Percentiles rank a stretch among this genome's conserved stretches.
phyloP scores from a whole-genome alignment of 2,797 vertebrate genomes.

The Ambastaia sidthimunki region DNA sequence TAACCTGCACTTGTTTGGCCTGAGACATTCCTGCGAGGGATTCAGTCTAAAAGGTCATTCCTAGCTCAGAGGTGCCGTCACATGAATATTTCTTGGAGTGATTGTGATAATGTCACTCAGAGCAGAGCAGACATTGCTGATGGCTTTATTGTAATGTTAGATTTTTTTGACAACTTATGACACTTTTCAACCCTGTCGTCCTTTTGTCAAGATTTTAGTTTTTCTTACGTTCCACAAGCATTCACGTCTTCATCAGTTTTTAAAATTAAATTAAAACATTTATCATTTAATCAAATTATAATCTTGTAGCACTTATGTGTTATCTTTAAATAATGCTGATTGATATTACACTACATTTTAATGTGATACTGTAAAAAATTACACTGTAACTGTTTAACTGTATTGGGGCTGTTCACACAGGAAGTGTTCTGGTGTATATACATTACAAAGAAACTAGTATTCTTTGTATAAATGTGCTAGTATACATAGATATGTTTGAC shows the following conservation, averaged over 20 bases:
- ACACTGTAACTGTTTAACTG: no score
- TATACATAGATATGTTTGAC: no score
- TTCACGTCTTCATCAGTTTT: no score
- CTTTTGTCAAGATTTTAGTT: background rate
- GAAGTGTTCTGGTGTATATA: no score
- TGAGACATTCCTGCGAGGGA: background rate
- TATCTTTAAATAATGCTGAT: no score
- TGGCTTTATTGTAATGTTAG: background rate
- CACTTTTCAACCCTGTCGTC: background rate
- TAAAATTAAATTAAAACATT: no score
- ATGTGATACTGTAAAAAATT: no score
- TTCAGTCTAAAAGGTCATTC: slow-evolving; percentile 31
- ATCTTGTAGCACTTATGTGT: no score
- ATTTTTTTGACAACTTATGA: slow-evolving; percentile 2
- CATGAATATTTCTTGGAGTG: background rate
- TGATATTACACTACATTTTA: no score
- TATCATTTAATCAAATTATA: background rate
- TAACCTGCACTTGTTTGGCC: slow-evolving; percentile 1
- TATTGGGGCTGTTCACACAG: background rate
- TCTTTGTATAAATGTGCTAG: no score
- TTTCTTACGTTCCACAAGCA: no score
- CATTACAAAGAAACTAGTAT: no score
- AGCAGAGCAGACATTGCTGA: background rate
- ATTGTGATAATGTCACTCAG: slow-evolving; percentile 20
- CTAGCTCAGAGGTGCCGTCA: background rate